These are phyloP conservation scores for Spisula subtruncata DNA, from an alignment of 2,888 invertebrate genomes.

Conservation along the genomic window DNA sequence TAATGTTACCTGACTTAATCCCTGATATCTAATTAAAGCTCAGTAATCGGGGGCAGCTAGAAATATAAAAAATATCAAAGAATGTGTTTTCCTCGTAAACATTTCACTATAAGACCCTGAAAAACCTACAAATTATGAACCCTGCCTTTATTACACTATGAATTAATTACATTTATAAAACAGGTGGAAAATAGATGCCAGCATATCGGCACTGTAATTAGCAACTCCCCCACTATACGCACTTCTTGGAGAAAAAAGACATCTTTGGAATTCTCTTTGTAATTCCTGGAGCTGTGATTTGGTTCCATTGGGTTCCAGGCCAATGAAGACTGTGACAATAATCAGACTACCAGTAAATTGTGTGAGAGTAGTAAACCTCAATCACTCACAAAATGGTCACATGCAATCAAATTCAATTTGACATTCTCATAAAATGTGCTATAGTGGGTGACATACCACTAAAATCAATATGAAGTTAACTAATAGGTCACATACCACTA, in stretches of 20 bases:
- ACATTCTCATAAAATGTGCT: no score
- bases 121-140: neutral
- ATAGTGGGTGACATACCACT: no score
- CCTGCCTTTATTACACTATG: neutral
- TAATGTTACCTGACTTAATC: neutral
- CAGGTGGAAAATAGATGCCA: neutral
- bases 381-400: no score
- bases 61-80: neutral
- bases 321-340: no score
- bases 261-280: conserved; percentile 5
- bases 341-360: no score
- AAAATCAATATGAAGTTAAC: no score
- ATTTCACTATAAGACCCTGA: neutral
- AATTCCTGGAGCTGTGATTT: neutral
- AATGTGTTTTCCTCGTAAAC: neutral
- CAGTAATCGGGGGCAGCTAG: neutral
- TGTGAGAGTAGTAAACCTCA: no score
- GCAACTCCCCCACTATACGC: neutral
- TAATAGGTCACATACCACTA: no score
- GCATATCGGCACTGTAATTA: neutral
- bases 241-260: neutral
- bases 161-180: neutral
- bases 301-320: no score
- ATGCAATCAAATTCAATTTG: no score
- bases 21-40: neutral